Evolutionary conservation across 2,113 vertebrate species (phyloP).

Genomic region (Halcyon senegalensis): DNA sequence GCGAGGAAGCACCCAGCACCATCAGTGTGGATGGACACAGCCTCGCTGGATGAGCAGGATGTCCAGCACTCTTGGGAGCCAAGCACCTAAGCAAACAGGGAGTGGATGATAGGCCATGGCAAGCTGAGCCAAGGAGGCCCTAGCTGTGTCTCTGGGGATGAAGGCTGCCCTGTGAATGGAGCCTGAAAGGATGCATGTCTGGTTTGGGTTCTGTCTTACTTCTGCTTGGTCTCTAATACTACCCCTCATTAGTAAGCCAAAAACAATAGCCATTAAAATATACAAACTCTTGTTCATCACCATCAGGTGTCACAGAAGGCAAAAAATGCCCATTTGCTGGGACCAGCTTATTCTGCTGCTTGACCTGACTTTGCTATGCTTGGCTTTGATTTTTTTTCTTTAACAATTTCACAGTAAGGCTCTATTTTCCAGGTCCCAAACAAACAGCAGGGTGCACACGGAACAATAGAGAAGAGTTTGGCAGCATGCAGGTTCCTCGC

Average conservation of each 20-base stretch:
- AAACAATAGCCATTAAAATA: not conserved
- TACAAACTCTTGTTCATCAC: not conserved
- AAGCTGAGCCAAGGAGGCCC: not conserved
- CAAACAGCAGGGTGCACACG: conserved; percentile 35
- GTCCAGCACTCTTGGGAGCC: not conserved
- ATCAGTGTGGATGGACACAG: not conserved
- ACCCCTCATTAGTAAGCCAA: not conserved
- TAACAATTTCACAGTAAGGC: conserved; percentile 26
- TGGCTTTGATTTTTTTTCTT: conserved; percentile 7
- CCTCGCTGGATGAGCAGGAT: not conserved
- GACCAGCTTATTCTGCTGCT: not conserved
- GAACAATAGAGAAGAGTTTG: conserved; percentile 52
- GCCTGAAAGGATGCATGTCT: not conserved
- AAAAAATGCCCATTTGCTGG: not conserved
- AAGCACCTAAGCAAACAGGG: not conserved
- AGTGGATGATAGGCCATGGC: not conserved
- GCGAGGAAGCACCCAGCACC: not conserved
- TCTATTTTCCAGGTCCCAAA: conserved; percentile 36
- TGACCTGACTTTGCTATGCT: conserved; percentile 8
- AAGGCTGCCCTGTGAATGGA: not conserved
- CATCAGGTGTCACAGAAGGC: not conserved
- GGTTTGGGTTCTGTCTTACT: not conserved
- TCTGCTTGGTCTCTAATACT: not conserved
- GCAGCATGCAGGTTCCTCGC: not conserved
- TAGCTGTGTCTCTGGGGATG: not conserved